Percentiles rank a stretch among this genome's conserved stretches.
These are phyloP conservation scores for Coremacera marginata DNA, from an alignment of 2,888 invertebrate genomes.

Conservation along the genomic window DNA sequence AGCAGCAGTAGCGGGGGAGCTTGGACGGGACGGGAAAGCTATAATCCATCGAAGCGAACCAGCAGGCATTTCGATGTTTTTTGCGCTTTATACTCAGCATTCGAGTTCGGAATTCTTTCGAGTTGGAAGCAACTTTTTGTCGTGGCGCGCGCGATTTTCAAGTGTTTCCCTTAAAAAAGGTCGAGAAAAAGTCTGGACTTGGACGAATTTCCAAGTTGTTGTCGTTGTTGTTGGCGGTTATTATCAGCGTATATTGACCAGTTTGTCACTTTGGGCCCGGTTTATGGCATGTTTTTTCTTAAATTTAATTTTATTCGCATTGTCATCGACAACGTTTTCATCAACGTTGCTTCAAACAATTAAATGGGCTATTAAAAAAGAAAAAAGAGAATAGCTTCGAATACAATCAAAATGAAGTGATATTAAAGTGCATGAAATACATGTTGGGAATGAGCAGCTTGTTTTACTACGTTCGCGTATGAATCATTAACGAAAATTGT, in stretches of 20 bases:
- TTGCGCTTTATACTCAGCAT: conserved; percentile 67
- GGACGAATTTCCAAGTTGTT: not conserved
- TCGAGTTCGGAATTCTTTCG: conserved; percentile 69
- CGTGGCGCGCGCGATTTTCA: conserved; percentile 31
- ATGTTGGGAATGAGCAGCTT: no score
- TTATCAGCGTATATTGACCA: not conserved
- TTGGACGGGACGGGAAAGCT: not conserved
- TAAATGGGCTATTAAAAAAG: conserved; percentile 26
- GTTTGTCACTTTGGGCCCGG: conserved; percentile 17
- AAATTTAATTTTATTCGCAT: not conserved
- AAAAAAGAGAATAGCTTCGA: conserved; percentile 26
- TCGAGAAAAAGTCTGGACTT: conserved; percentile 12
- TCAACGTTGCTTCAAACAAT: conserved; percentile 23
- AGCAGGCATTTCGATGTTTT: conserved; percentile 67
- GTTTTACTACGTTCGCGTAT: not conserved
- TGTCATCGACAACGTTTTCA: not conserved
- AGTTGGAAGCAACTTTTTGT: conserved; percentile 68
- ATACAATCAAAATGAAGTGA: not conserved
- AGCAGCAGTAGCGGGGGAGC: conserved; percentile 40
- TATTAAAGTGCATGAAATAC: no score
- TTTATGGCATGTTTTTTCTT: conserved; percentile 16
- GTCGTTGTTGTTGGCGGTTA: conserved; percentile 9
- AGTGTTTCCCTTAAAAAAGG: conserved; percentile 27
- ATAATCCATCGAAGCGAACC: conserved; percentile 43
- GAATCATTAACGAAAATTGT: not conserved